phyloP scores from a whole-genome alignment of 2,113 vertebrate genomes.

The Albula glossodonta region DNA sequence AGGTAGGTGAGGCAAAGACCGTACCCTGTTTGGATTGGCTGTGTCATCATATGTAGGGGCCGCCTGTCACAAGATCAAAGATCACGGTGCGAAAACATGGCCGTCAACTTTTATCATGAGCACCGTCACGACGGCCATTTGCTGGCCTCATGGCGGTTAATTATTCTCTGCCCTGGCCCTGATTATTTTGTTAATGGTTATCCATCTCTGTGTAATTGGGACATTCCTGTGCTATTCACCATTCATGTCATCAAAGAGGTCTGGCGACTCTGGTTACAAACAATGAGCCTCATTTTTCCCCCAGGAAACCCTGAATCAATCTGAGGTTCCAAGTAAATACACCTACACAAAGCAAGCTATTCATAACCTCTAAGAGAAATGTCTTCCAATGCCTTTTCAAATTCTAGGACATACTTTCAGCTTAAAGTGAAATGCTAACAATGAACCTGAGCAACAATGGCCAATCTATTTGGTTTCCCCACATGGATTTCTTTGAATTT shows the following conservation, averaged over 20 bases:
- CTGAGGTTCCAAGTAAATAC: background rate
- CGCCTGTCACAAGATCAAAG: background rate
- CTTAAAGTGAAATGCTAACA: too few relatives aligned
- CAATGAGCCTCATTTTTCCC: background rate
- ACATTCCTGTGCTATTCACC: background rate
- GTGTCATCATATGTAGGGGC: background rate
- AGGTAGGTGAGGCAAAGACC: background rate
- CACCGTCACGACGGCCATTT: background rate
- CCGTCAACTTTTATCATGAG: background rate
- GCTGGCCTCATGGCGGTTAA: background rate
- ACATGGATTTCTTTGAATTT: background rate
- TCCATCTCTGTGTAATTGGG: background rate
- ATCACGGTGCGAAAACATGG: background rate
- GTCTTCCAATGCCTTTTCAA: background rate
- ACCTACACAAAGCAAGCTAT: background rate
- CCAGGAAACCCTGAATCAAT: background rate
- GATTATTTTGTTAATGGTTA: constrained; percentile 3
- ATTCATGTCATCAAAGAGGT: background rate
- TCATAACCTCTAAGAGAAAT: background rate
- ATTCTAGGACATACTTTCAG: too few relatives aligned
- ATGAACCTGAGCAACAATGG: background rate
- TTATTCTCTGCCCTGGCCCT: background rate
- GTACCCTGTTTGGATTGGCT: background rate
- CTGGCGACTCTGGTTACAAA: background rate
- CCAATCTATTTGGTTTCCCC: background rate